Evolutionary conservation across 2,113 vertebrate genomes (phyloP).

Genomic region (Ciconia maguari): DNA sequence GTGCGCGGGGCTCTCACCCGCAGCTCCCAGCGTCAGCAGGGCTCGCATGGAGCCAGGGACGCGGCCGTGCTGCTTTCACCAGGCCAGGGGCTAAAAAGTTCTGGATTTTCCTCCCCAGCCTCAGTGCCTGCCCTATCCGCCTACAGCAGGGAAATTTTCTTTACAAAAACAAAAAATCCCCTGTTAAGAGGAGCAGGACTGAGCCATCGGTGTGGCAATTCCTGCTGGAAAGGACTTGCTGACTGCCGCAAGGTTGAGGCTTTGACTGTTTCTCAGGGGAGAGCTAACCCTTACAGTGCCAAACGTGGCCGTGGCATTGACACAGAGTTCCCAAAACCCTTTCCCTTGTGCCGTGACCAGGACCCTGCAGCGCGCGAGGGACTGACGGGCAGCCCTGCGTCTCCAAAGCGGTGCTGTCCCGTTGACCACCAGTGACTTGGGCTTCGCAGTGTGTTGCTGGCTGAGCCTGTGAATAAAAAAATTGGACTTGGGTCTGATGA

Average conservation of each 20-base stretch:
- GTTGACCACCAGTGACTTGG: not conserved
- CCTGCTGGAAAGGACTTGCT: not conserved
- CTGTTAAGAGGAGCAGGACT: not conserved
- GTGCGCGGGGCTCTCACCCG: fast-evolving
- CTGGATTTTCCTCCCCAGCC: not conserved
- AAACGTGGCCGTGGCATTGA: fast-evolving
- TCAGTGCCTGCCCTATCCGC: not conserved
- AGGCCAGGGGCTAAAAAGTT: fast-evolving
- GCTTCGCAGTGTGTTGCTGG: not conserved
- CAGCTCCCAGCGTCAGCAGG: not conserved
- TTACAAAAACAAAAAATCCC: not conserved
- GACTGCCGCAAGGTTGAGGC: not conserved
- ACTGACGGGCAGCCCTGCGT: not conserved
- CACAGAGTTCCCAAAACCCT: not conserved
- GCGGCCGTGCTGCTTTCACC: not conserved
- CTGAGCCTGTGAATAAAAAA: not conserved
- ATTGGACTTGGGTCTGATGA: not conserved
- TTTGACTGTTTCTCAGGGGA: not conserved
- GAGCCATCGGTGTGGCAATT: fast-evolving
- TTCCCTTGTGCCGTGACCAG: not conserved
- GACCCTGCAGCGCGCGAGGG: not conserved
- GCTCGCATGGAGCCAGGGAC: not conserved
- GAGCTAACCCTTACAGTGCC: not conserved
- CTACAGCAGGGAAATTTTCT: not conserved
- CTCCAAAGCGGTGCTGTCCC: not conserved